phyloP scores from a whole-genome alignment of 2,888 invertebrate genomes.

The Cheilosia grossa region DNA sequence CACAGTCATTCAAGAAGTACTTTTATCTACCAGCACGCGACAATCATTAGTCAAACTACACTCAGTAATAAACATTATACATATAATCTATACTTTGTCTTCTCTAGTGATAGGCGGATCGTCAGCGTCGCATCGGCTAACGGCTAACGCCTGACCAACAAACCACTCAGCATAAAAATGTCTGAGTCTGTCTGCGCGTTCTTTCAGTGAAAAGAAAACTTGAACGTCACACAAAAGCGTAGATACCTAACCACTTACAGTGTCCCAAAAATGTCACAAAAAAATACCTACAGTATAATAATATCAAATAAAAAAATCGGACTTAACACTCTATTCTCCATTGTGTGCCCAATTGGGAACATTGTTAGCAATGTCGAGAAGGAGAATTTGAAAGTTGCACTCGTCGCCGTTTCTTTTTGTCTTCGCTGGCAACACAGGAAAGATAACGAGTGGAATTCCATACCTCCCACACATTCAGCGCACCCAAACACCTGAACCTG shows the following conservation, averaged over 20 bases:
- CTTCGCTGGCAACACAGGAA: conserved; percentile 1
- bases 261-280: conserved; percentile 39
- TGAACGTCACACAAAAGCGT: conserved; percentile 21
- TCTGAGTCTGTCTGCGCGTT: conserved; percentile 4
- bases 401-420: conserved; percentile 8
- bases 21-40: conserved; percentile 54
- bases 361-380: conserved; percentile 10
- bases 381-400: conserved; percentile 34
- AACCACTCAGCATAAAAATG: conserved; percentile 23
- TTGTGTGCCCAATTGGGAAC: conserved; percentile 38
- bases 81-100: neutral
- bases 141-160: conserved; percentile 39
- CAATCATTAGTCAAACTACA: conserved; percentile 45
- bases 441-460: conserved; percentile 31
- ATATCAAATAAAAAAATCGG: neutral
- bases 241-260: conserved; percentile 33
- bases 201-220: conserved; percentile 27
- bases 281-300: conserved; percentile 7
- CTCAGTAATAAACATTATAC: neutral
- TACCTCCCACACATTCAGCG: conserved; percentile 20
- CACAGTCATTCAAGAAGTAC: conserved; percentile 35
- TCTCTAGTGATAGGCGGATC: neutral
- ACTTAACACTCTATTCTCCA: conserved; percentile 30
- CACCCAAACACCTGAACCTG: conserved; percentile 18
- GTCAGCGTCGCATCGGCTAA: conserved; percentile 1